Base-by-base conservation (phyloP, 2,113 vertebrate species). In the Dasyornis broadbenti region DNA sequence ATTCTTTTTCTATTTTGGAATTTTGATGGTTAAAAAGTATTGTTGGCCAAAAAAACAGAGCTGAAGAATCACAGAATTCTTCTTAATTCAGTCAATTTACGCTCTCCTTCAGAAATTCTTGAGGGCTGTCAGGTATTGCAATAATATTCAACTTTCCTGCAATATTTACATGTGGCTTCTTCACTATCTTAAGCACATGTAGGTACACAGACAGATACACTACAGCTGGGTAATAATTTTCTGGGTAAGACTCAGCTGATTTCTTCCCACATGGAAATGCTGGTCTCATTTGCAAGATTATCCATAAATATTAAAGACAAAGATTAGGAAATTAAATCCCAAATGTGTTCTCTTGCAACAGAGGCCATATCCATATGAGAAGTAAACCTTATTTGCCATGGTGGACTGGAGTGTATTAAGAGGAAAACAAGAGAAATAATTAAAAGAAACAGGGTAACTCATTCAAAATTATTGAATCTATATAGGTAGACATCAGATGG, bases 1-100 rank as follows among this genome's bases (percentile, higher is more conserved):
- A 8, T 83, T 95, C 65, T 93, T 94, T 72, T 78, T 63, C 33
- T 7, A 21, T 88, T 92, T 86, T 95, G 72, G 44, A 90, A 86
- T 63, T 26, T 13, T 81, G 45, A 69, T 60, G 52, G 57, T 92
- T 91, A 82, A 89, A 95, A 92, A 60, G 39, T 35, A 88, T 71
- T 90, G 50, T 33, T 92, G 44, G 42, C 80, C 76, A 69, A 56
- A 91, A 91, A 82, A 85, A 39, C 24, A 79, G 37, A 94, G 45
- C 14, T 86, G 78, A 94, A 93, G 33, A 82, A 90, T 85, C 23
- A 27, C 35, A 69, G 18, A 15, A n/a, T 33, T 44, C 35, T 69
- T 95, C 68, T 80, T 15, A 80, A 91, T 72, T 59, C 16, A 53
- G 82, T n/a, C n/a, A 79, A 68, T 70, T 68, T 52, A 59, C 47